Base-by-base conservation (phyloP, 2,888 invertebrate species). In the Abrostola tripartita region DNA sequence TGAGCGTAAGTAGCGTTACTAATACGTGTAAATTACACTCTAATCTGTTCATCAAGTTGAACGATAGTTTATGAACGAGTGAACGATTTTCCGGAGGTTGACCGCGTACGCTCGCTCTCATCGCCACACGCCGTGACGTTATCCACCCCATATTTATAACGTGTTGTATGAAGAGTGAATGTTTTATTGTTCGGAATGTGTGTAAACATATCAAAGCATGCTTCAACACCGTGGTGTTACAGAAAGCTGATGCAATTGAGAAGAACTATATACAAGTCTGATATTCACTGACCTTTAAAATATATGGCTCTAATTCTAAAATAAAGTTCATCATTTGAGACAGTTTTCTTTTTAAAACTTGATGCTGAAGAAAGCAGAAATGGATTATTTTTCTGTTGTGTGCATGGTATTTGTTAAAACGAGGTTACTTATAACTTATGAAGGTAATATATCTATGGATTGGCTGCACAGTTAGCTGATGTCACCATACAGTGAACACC, bases 31-130 rank as follows among this genome's bases (percentile, higher is more conserved):
- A 86, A 83, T 78, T 78, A 84, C 81, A 75, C 72, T 78, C 68
- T 79, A 89, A 90, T 90, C 90, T 87, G 87, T 85, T 79, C 87
- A 89, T 88, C 88, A 80, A 81, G 79, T 80, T 78, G 83, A 83
- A 86, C 82, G 83, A 81, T 82, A 74, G 81, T 80, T 79, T 78
- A 81, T 79, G 65, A 80, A 84, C 84, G 82, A 90, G 81, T 80
- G 68, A 80, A 83, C 85, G 82, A 90, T 93, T 92, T 93, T 91
- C 92, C 92, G 79, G 79, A 81, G 85, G 81, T 79, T 91, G 88
- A 74, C 73, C 88, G 83, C 88, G 61, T 69, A 83, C 84, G 79
- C 76, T 82, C 81, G 40, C 80, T 76, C 68, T 83, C 82, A 66
- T 55, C 70, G 69, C 66, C 82, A 78, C 81, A 68, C 65, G 40